These are phyloP conservation scores for Valencia hispanica DNA, from an alignment of 2,797 vertebrate species.

Conservation along the genomic window DNA sequence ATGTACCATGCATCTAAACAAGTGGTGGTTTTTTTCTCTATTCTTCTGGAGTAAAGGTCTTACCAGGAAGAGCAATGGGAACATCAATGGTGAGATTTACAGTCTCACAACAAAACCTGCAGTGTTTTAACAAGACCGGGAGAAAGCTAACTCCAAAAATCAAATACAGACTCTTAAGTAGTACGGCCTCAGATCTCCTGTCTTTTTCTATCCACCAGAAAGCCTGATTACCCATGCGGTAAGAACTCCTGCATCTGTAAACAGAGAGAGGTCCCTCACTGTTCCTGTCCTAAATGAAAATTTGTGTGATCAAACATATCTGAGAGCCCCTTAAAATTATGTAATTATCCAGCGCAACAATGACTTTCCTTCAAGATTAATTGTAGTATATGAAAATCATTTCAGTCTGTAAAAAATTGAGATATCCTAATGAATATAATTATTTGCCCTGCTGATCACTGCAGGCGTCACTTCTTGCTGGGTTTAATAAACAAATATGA, in stretches of 20 bases:
- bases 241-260: not conserved
- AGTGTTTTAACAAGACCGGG: not conserved
- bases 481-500: not conserved
- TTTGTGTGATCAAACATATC: not conserved
- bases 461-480: not conserved
- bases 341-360: not conserved
- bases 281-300: not conserved
- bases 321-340: not conserved
- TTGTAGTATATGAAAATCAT: not conserved
- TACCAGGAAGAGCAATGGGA: slow-evolving; percentile 4
- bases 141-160: not conserved
- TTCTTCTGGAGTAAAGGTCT: not conserved
- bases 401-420: not conserved
- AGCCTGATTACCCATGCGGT: not conserved
- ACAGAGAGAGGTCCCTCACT: not conserved
- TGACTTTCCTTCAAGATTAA: not conserved
- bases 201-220: not conserved
- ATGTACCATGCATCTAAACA: too few species aligned
- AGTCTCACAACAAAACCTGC: not conserved
- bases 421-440: not conserved
- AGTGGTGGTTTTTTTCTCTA: not conserved
- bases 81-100: not conserved
- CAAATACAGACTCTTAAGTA: not conserved
- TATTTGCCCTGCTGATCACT: not conserved
- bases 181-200: not conserved